Conservation (phyloP, 2,888 invertebrate species). For the Serripes groenlandicus region DNA sequence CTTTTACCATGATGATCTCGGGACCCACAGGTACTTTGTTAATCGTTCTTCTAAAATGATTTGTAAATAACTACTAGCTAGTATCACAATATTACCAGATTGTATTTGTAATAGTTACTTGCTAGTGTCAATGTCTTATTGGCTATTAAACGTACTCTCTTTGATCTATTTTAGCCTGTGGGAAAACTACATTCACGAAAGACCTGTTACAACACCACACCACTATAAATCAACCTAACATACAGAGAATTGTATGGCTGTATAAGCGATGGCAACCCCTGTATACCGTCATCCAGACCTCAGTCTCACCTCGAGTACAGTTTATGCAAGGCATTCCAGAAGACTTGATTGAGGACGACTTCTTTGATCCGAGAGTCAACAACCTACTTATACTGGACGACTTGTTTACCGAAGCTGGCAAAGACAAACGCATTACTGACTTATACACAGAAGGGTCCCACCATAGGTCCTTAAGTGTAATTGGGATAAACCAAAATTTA, state of each 20-base stretch:
- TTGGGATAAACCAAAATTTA: slow-evolving; percentile 27
- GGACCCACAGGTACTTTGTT: slow-evolving; percentile 20
- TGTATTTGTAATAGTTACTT: too few relatives aligned
- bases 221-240: slow-evolving; percentile 31
- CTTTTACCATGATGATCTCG: slow-evolving; percentile 34
- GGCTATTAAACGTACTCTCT: too few relatives aligned
- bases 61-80: too few relatives aligned
- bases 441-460: slow-evolving; percentile 45
- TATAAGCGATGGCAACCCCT: slow-evolving; percentile 59
- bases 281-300: slow-evolving; percentile 29
- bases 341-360: slow-evolving; percentile 45
- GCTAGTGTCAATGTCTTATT: too few relatives aligned
- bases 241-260: slow-evolving; percentile 59
- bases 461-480: slow-evolving; percentile 18
- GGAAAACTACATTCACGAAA: slow-evolving; percentile 31
- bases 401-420: slow-evolving; percentile 32
- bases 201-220: slow-evolving; percentile 27
- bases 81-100: too few relatives aligned
- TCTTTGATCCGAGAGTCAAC: slow-evolving; percentile 40
- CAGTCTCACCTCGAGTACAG: slow-evolving; percentile 44
- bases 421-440: slow-evolving; percentile 41
- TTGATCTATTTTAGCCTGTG: slow-evolving; percentile 11
- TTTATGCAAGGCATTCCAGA: slow-evolving; percentile 52
- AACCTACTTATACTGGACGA: slow-evolving; percentile 56
- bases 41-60: too few relatives aligned